Conservation (phyloP, 2,888 invertebrate species). For the Tetragnatha montana region DNA sequence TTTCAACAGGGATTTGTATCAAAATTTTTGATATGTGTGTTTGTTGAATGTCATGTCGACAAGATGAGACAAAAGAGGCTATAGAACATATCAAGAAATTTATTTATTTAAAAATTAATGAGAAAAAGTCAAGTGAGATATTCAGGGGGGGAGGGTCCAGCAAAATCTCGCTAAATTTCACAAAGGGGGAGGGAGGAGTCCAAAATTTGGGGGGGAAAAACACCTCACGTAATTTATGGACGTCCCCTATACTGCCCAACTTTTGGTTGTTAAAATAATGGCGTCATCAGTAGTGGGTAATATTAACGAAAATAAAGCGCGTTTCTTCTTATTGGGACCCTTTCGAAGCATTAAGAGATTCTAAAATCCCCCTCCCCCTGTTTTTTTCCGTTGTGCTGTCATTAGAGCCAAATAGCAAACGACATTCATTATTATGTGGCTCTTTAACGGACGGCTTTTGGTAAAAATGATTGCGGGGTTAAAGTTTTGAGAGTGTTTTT, state of each 20-base stretch:
- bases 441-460: slow-evolving; percentile 42
- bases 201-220: no score
- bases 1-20: no score
- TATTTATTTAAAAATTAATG: no score
- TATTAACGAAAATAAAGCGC: slow-evolving; percentile 62
- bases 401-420: slow-evolving; percentile 35
- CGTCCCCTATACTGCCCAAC: slow-evolving; percentile 42
- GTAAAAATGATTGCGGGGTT: slow-evolving; percentile 32
- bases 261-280: slow-evolving; percentile 63
- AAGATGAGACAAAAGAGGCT: no score
- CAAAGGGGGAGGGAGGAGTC: no score
- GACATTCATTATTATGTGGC: slow-evolving; percentile 45
- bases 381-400: slow-evolving; percentile 12
- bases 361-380: not conserved
- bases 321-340: not conserved
- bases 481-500: slow-evolving; percentile 3
- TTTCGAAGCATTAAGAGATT: slow-evolving; percentile 39
- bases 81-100: no score
- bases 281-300: slow-evolving; percentile 53
- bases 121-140: no score
- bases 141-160: no score
- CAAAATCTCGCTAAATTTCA: no score
- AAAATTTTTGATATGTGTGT: no score
- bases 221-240: no score
- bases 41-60: no score